Percentiles rank a stretch among this genome's conserved stretches.
These are phyloP conservation scores for Mormyrus lacerda DNA, from an alignment of 2,113 vertebrate genomes.

Conservation along the genomic window DNA sequence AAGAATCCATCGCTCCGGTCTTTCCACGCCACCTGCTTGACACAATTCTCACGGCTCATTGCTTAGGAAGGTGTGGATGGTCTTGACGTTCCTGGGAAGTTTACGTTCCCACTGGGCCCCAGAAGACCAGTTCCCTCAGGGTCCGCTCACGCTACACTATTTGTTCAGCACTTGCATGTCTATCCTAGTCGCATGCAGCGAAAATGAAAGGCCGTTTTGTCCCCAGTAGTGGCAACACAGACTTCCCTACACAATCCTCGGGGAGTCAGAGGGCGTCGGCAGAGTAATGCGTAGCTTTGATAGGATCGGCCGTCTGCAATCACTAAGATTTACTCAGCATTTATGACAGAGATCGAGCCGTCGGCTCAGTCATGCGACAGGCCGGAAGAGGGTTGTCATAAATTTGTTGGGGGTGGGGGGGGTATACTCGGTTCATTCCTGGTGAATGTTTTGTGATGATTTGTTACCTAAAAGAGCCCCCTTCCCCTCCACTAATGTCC, in stretches of 20 bases:
- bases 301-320: neutral
- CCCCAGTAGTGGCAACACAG: neutral
- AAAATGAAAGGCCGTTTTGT: neutral
- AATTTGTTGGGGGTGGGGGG: neutral
- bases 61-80: neutral
- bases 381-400: neutral
- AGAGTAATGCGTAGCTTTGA: neutral
- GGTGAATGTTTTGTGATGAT: neutral
- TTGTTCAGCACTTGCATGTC: neutral
- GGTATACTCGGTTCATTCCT: neutral
- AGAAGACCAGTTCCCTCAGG: neutral
- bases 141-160: neutral
- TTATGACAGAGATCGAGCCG: neutral
- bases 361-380: neutral
- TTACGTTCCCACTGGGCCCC: neutral
- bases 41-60: neutral
- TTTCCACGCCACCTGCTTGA: neutral
- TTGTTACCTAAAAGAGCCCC: neutral
- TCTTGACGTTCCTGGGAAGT: neutral
- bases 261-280: neutral
- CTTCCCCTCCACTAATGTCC: neutral
- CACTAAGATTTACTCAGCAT: neutral
- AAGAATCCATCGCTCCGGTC: neutral
- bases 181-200: neutral
- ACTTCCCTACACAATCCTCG: neutral